A percentile compares a stretch with the other conserved stretches of the same genome.
phyloP scores from a whole-genome alignment of 2,113 vertebrate species.

The Rhagologus leucostigma region DNA sequence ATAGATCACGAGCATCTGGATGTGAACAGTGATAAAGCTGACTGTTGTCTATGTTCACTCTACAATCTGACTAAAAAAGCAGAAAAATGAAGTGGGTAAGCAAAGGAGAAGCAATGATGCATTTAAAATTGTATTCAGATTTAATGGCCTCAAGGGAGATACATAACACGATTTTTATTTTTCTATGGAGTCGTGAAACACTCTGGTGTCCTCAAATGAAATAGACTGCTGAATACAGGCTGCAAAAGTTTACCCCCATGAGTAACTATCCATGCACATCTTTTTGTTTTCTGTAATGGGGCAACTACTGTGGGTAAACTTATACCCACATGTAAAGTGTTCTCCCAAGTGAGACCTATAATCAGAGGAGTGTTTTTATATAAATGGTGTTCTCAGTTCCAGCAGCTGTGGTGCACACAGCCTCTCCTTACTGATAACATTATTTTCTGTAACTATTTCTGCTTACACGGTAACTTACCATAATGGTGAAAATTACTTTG shows the following conservation, averaged over 20 bases:
- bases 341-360: constrained; percentile 40
- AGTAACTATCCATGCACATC: constrained; percentile 16
- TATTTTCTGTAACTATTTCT: constrained; percentile 50
- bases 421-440: constrained; percentile 11
- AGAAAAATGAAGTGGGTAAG: constrained; percentile 55
- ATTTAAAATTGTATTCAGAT: constrained; percentile 44
- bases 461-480: constrained; percentile 25
- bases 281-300: constrained; percentile 35
- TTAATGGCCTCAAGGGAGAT: constrained; percentile 48
- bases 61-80: constrained; percentile 35
- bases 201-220: constrained; percentile 26
- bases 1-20: background rate
- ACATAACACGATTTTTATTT: constrained; percentile 24
- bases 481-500: constrained; percentile 57
- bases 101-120: constrained; percentile 39
- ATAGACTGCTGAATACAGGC: background rate
- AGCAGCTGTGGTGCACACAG: constrained; percentile 23
- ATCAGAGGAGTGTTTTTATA: constrained; percentile 36
- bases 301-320: constrained; percentile 43
- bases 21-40: constrained; percentile 9
- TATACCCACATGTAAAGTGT: constrained; percentile 16
- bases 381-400: constrained; percentile 47
- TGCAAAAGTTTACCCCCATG: constrained; percentile 9
- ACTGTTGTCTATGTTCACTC: background rate
- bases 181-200: constrained; percentile 25